Evolutionary conservation across 1,140 invertebrate genomes (phyloP).

Genomic region (Cyphomyrmex costatus): DNA sequence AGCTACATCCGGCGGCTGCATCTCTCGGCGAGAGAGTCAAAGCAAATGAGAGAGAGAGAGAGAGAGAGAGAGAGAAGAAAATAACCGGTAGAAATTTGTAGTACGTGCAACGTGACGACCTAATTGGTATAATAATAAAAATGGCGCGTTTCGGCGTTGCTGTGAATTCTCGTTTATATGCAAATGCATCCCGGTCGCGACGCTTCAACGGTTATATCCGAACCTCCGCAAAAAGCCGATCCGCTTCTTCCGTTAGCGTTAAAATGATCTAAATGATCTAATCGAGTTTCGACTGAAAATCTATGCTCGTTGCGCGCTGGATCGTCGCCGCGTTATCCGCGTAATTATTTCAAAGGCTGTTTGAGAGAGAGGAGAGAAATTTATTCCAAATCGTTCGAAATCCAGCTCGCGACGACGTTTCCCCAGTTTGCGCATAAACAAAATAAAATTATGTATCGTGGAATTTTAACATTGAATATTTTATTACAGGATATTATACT

Average conservation of each 20-base stretch:
- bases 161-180: constrained; percentile 63
- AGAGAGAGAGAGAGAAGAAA: background rate
- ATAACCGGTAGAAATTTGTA: constrained; percentile 53
- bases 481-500: constrained; percentile 7
- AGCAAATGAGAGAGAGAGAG: background rate
- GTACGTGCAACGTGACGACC: constrained; percentile 56
- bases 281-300: constrained; percentile 36
- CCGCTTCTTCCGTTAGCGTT: constrained; percentile 48
- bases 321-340: background rate
- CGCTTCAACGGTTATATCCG: constrained; percentile 43
- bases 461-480: constrained; percentile 2
- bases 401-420: background rate
- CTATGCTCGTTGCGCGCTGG: background rate
- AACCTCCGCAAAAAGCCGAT: constrained; percentile 46
- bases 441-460: constrained; percentile 11
- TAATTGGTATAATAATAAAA: constrained; percentile 64
- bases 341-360: constrained; percentile 1
- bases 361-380: background rate
- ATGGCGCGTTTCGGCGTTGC: constrained; percentile 59
- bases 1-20: background rate
- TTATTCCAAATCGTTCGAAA: background rate
- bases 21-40: background rate
- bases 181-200: constrained; percentile 51
- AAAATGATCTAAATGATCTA: constrained; percentile 56
- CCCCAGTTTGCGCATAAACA: background rate